Evolutionary conservation across 2,113 vertebrate genomes (phyloP), one percentile per base, ranked within the genome.

Genomic region (Sander lucioperca): DNA sequence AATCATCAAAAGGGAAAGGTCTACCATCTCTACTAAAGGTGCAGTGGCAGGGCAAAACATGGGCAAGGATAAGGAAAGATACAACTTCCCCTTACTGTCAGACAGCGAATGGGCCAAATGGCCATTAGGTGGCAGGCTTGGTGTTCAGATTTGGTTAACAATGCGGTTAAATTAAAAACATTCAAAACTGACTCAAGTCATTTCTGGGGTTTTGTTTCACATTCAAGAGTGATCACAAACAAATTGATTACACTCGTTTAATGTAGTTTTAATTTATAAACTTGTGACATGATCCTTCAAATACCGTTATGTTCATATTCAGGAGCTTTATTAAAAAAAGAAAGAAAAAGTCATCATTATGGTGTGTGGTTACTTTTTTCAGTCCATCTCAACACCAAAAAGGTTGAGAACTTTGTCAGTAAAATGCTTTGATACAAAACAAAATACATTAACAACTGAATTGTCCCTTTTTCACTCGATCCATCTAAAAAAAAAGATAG

Each of bases 391-490:
- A 79, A 71, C 53, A 59, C 76, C 54, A 71, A 62, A 74, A 79
- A 62, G 27, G 18, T 33, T 6, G n/a, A 50, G 18, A 48, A 12
- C 2, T 0, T 0, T 11, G n/a, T 9, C 1, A 23, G 25, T 51
- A 47, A 74, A 74, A 66, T n/a, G 36, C 16, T 81, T 81, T 76
- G 61, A 73, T 71, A 82, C 58, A 82, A 77, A 86, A 75, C 21
- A 64, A 74, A 45, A 25, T 19, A 8, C 4, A 54, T 70, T 5
- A 18, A 56, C 66, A 58, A 16, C n/a, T 0, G 30, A 19, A 23
- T 12, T 13, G 59, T 59, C 13, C 39, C 23, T 23, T 18, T 16
- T 16, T 43, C 18, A 25, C 10, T 23, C 2, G 5, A 61, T 43
- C n/a, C 5, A 19, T 61, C 3, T 33, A 25, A 62, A 63, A 27